Conservation (phyloP, 2,888 invertebrate species). For the Polyommatus icarus region DNA sequence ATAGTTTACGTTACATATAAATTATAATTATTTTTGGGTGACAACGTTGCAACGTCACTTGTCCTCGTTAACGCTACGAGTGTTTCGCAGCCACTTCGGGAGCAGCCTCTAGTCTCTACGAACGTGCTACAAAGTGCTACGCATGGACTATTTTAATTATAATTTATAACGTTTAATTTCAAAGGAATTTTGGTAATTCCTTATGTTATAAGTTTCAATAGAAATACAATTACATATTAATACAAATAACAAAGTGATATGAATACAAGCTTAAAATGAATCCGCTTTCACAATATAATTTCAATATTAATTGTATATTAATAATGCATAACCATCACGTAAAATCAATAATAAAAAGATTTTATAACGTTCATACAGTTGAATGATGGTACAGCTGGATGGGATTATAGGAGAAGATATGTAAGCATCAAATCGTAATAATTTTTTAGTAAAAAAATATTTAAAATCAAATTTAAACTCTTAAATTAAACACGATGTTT, state of each 20-base stretch:
- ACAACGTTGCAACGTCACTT: too few species aligned
- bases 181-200: neutral
- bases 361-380: neutral
- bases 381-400: neutral
- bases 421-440: neutral
- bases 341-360: neutral
- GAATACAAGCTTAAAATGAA: neutral
- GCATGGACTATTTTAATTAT: neutral
- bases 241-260: neutral
- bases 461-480: neutral
- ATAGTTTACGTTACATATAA: too few species aligned
- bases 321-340: neutral
- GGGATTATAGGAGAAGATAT: neutral
- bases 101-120: neutral
- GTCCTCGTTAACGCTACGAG: too few species aligned
- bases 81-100: neutral
- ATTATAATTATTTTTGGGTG: too few species aligned
- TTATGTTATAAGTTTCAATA: too few species aligned
- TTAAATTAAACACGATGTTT: neutral
- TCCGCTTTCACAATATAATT: slow-evolving; percentile 1
- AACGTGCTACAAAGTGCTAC: neutral
- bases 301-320: neutral
- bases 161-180: neutral
- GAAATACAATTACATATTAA: neutral
- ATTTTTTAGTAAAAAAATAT: neutral